Evolutionary conservation across 2,113 vertebrate genomes (phyloP), one percentile per base, ranked within the genome.

Genomic region (Geococcyx californianus): DNA sequence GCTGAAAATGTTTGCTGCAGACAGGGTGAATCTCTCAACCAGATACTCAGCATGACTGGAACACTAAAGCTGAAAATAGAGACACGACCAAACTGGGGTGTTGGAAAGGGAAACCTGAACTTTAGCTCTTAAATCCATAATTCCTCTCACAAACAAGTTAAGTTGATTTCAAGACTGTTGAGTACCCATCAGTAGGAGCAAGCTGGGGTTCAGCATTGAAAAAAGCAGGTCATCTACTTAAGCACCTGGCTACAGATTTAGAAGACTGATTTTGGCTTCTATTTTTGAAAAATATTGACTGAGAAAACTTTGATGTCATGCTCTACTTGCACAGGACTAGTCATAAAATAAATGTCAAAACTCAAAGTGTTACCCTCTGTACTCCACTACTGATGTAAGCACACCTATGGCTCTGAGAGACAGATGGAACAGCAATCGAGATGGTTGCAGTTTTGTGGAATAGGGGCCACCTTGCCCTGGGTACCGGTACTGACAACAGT

Each of bases 141-240:
- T n/a, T 93, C 40, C 63, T 24, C 21, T 77, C 26, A 73, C 33
- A 83, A 93, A 69, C 56, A 66, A 60, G 40, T n/a, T 16, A 67
- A 60, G 45, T 14, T 54, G 45, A 55, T 92, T 77, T 83, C 67
- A 75, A 91, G 75, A 74, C 38, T 83, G 25, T 1, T 1, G 18
- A 78, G 18, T 17, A 62, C 52, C n/a, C 60, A 70, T 20, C 62
- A 79, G 31, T 6, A 63, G 29, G 23, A 89, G 25, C 23, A 60
- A 51, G 2, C 16, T 63, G 31, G 10, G 23, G 17, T 20, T 89
- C n/a, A 28, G 24, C 13, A 31, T 1, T 59, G 21, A 81, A 42
- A 78, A 97, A 78, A 93, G 34, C 29, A 76, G 29, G 20, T 87
- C 44, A 78, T 72, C 33, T 60, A 10, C 56, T 78, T 45, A 38